A percentile compares a stretch with the other conserved stretches of the same genome.
Evolutionary conservation across 2,113 vertebrate genomes (phyloP).

Genomic region (Rhinichthys klamathensis): DNA sequence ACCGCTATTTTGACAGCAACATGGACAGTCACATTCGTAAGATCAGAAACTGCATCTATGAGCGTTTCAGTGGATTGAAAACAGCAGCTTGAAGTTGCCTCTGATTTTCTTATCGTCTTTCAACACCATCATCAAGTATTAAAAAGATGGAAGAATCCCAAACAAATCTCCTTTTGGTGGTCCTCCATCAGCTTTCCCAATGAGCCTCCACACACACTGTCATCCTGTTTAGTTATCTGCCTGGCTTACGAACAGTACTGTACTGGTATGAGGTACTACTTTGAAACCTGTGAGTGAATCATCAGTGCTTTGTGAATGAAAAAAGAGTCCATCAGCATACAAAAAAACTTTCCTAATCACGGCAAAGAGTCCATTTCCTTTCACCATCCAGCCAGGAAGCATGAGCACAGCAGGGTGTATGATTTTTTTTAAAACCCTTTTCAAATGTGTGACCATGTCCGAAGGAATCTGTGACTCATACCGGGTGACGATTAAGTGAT

Average conservation of each 20-base stretch:
- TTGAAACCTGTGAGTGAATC: constrained; percentile 23
- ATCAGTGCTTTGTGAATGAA: constrained; percentile 23
- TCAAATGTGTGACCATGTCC: constrained; percentile 20
- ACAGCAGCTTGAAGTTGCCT: neutral
- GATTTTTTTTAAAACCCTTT: neutral
- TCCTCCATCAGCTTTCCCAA: neutral
- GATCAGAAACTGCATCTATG: constrained; percentile 5
- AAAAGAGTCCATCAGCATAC: constrained; percentile 11
- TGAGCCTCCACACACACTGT: neutral
- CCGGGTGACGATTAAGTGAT: constrained; percentile 12
- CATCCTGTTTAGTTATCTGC: neutral
- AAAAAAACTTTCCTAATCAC: constrained; percentile 10
- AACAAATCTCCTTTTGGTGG: constrained; percentile 2
- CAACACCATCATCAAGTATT: neutral
- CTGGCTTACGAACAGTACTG: constrained; percentile 5
- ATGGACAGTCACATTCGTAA: neutral
- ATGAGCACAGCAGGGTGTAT: neutral
- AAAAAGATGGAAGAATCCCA: neutral
- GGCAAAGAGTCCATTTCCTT: constrained; percentile 11
- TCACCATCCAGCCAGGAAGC: constrained; percentile 19
- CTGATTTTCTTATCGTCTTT: constrained; percentile 17
- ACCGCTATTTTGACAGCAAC: neutral
- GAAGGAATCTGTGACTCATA: constrained; percentile 47
- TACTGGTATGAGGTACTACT: constrained; percentile 23
- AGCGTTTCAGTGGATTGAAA: constrained; percentile 9